A percentile compares a stretch with the other conserved stretches of the same genome.
Evolutionary conservation across 2,113 vertebrate species (phyloP).

Genomic region (Rhadina sibilatrix): DNA sequence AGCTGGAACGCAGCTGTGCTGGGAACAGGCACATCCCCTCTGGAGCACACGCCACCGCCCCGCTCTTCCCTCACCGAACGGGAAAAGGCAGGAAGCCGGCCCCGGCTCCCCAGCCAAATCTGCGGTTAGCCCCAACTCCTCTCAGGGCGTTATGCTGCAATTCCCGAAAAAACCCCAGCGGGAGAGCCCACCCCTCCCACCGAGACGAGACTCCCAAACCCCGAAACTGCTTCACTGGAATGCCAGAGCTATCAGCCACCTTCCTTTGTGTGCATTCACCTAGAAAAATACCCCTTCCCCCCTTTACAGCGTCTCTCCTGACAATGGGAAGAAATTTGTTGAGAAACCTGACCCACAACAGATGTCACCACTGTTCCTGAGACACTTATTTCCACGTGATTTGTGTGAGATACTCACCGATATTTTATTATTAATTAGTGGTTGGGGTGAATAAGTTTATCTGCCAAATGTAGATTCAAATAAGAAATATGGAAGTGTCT

Average conservation of each 20-base stretch:
- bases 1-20: background rate
- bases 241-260: background rate
- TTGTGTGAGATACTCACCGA: background rate
- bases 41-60: background rate
- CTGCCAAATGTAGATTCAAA: background rate
- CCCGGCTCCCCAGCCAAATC: background rate
- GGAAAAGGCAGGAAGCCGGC: background rate
- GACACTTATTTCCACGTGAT: background rate
- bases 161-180: background rate
- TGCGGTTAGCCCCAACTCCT: background rate
- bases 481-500: background rate
- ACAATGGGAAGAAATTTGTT: background rate
- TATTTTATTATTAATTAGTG: background rate
- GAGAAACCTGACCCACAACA: background rate
- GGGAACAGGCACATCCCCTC: background rate
- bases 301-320: background rate
- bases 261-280: background rate
- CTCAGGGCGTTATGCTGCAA: background rate
- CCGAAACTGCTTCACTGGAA: background rate
- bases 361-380: background rate
- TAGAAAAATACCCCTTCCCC: background rate
- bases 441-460: background rate
- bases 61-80: background rate
- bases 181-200: background rate
- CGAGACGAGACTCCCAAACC: background rate